Base-by-base conservation (phyloP, 2,797 vertebrate species). In the Characodon lateralis region DNA sequence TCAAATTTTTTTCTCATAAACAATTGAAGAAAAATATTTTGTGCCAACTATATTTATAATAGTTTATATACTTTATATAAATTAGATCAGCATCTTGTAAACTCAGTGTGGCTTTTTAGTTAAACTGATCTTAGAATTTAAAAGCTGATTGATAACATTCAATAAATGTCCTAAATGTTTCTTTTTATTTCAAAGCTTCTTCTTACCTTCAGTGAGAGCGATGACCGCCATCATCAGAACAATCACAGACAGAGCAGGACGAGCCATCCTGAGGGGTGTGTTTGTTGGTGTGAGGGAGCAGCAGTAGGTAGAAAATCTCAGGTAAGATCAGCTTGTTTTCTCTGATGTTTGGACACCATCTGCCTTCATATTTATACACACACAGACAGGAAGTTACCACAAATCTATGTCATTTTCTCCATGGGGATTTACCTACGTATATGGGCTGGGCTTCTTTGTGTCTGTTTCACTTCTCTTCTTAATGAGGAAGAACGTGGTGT, bases 191-290 rank as follows among this genome's bases (percentile, higher is more conserved):
- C 1, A 31, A 55, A 20, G 28, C 13, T 0, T 7, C 20, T 20
- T 35, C 80, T 89, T 90, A 95, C 95, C 95, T 90, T 95, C 90
- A 78, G 85, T 92, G 70, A 96, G 31, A 5, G 83, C 10, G 53
- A 90, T 53, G 41, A 73, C 82, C 3, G 89, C 89, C 71, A 95
- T 78, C 81, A 94, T 46, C 80, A 95, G 72, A 39, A 91, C 84
- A 3, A 92, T 3, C 65, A 85, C 77, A 9, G 89, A 79, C 84
- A 94, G 80, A 77, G 81, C 20, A 28, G 94, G 74, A 77, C 94
- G 95, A 85, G 92, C 79, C 94, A 95, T 95, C 24, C 73, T 87
- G 76, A 73, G 13, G 22, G 3, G n/a, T 48, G 53, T 26, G 58
- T 58, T 31, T n/a, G 55, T 56, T 24, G 55, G 6, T 56, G 22